Evolutionary conservation across 1,140 invertebrate species (phyloP), one percentile per base, ranked within the genome.

Genomic region (Cyrtorhinus lividipennis): DNA sequence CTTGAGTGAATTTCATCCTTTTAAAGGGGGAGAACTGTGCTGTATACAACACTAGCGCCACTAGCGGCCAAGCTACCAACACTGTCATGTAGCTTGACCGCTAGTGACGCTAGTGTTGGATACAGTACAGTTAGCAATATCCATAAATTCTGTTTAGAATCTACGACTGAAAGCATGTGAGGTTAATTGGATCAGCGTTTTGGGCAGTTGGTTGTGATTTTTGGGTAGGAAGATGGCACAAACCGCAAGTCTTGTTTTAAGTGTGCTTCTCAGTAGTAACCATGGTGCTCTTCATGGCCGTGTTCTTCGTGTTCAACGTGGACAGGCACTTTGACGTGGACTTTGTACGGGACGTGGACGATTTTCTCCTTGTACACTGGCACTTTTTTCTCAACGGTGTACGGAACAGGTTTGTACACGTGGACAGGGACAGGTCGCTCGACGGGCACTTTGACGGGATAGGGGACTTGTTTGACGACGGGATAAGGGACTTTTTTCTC

Each of bases 301-400:
- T 44, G n/a, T 8, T 44, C 8, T 8, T n/a, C n/a, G 38, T n/a
- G n/a, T n/a, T n/a, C n/a, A n/a, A n/a, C n/a, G n/a, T 85, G 86
- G 2, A 88, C 85, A 77, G 46, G 53, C 18, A 56, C 25, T 38
- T 86, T 84, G 71, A 86, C 85, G 13, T 83, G 83, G 1, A 88
- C 79, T 71, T 87, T 82, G 76, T 86, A 87, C 69, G 86, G 85
- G 1, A 88, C 85, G 12, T 83, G 83, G 3, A 81, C 73, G 66
- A 77, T 78, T 69, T 80, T 79, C 13, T 77, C 75, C 1, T 81
- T 73, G n/a, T 77, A 76, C 0, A 80, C 78, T 5, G 80, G 79
- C 64, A 81, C 79, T 1, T 80, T 77, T 65, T 78, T 75, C 22
- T 86, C 84, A 0, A 75, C 70, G 18, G 58, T 62, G 71, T 87